Base-by-base conservation (phyloP, 2,113 vertebrate species). In the Capreolus pygargus region DNA sequence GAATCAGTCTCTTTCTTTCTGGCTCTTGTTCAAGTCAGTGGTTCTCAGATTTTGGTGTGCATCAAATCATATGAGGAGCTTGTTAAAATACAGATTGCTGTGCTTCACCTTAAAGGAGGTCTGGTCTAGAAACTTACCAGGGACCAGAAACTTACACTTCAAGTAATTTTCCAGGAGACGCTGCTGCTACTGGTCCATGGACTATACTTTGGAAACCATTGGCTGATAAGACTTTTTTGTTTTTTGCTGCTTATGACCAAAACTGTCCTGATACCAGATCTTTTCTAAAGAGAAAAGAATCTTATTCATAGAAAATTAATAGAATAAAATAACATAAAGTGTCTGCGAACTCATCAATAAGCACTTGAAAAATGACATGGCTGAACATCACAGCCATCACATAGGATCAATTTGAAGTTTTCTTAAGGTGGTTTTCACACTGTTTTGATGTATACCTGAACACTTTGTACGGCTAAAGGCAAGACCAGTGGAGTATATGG, bases 401-500 rank as follows among this genome's bases (percentile, higher is more conserved):
- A 1, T 0, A 1, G 92, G 60, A 87, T 97, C 76, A 58, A n/a
- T 60, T 78, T 84, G 85, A 52, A 57, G 58, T 21, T 74, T 57
- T 57, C 25, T 57, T 81, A 25, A 25, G 36, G 47, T 67, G 39
- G 2, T n/a, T 90, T 96, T 50, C 78, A 84, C 13, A 10, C 23
- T 27, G 17, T 86, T 83, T 58, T 16, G 36, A 11, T 5, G 39
- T 17, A 52, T 23, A 57, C 76, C 2, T 16, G 95, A 95, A 90
- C 10, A 9, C 89, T 88, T 88, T 83, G 94, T 96, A 94, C 94
- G 93, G 97, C 88, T 97, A 91, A 96, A 93, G 92, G 94, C 90
- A 97, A 96, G 97, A 58, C 47, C 43, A 54, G 23, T n/a, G 93
- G 95, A 95, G 95, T 96, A 97, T 96, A 81, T 98, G 98, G 98